A percentile compares a stretch with the other conserved stretches of the same genome.
Evolutionary conservation across 2,797 vertebrate genomes (phyloP).

Genomic region (Oreochromis grahami): DNA sequence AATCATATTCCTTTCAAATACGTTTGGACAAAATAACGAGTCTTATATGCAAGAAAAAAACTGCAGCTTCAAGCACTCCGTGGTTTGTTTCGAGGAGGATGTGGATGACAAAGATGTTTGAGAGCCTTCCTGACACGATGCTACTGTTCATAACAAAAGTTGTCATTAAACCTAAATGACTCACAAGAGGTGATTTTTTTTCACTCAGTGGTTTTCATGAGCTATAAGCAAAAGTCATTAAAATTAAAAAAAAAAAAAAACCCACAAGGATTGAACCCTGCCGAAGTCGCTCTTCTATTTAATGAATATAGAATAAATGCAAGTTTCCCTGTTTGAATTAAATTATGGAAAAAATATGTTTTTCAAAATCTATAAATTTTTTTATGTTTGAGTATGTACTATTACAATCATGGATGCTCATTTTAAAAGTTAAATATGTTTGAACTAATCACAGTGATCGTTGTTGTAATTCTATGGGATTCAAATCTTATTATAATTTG

Average conservation of each 20-base stretch:
- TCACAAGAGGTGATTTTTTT: not conserved
- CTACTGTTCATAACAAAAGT: not conserved
- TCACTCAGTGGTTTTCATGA: not conserved
- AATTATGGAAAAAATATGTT: not conserved
- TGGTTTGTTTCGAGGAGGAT: accelerated
- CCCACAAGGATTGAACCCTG: not conserved
- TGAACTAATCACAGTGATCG: not conserved
- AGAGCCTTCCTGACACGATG: not conserved
- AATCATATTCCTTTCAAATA: not conserved
- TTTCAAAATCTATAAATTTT: not conserved
- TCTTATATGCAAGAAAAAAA: not conserved
- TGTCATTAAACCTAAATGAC: not conserved
- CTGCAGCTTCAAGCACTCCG: not conserved
- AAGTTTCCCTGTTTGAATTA: not conserved
- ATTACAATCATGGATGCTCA: not conserved
- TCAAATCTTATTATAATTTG: not conserved
- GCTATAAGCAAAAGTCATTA: not conserved
- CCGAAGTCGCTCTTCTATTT: not conserved
- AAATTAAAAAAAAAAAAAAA: not conserved
- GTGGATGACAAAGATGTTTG: not conserved
- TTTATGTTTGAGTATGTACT: not conserved
- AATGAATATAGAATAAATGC: not conserved
- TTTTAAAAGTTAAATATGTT: not conserved
- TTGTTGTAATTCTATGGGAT: not conserved
- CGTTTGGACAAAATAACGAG: not conserved